These are phyloP conservation scores for Pao palembangensis DNA, from an alignment of 2,113 vertebrate species.

Conservation along the genomic window DNA sequence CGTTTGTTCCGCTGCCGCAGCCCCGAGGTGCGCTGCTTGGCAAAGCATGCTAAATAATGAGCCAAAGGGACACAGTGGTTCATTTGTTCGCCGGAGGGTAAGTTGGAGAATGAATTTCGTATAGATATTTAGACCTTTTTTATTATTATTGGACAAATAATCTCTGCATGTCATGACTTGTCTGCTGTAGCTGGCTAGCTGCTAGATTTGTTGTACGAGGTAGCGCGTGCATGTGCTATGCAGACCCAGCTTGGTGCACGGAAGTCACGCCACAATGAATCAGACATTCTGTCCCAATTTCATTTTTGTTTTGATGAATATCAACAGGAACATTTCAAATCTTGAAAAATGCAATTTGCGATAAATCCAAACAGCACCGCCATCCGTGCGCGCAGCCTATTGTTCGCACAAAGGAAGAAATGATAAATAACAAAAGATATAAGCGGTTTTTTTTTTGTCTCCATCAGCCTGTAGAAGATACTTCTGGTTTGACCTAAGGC, in stretches of 20 bases:
- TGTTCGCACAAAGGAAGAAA: no score
- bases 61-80: conserved; percentile 91
- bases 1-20: conserved; percentile 36
- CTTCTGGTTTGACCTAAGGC: background rate
- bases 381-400: no score
- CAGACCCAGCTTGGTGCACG: no score
- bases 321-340: no score
- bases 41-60: conserved; percentile 87
- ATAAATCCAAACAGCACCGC: no score
- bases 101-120: conserved; percentile 35
- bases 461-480: no score
- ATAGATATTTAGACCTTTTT: background rate
- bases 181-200: background rate
- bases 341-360: no score
- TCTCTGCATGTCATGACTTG: background rate
- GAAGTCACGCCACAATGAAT: background rate
- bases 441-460: no score
- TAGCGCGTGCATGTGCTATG: conserved; percentile 8
- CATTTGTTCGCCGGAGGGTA: conserved; percentile 96
- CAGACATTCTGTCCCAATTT: conserved; percentile 35
- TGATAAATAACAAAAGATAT: no score
- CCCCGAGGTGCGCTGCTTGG: conserved; percentile 52
- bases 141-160: background rate
- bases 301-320: no score
- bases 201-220: background rate